Base-by-base conservation (phyloP, 2,113 vertebrate genomes). In the Podarcis muralis region DNA sequence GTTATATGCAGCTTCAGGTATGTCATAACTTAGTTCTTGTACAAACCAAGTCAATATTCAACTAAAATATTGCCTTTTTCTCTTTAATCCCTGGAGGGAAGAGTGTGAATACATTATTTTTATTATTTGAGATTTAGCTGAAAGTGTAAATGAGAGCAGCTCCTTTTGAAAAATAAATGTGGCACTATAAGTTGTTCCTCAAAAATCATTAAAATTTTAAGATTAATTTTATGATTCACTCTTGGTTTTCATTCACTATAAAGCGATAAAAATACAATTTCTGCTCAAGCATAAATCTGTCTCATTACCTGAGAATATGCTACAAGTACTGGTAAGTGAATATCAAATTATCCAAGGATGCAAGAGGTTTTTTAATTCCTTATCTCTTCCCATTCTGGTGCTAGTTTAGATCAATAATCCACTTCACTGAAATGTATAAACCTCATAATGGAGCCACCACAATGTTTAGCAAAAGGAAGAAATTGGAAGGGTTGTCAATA, bases 191-290 rank as follows among this genome's bases (percentile, higher is more conserved):
- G 86, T 84, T 83, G 1, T 78, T 76, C 16, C 6, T 68, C 13
- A 37, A 48, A 88, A 91, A 90, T 27, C 0, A 22, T 85, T 90
- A 16, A 0, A 68, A 2, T 88, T 90, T 90, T 59, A 86, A 16
- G 32, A 80, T 71, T 88, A 3, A 20, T 62, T 6, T 15, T 53
- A 22, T 69, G 1, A 57, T 84, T 87, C 87, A 13, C 48, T 59
- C 4, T 88, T 83, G 81, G 71, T 0, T 0, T 85, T 85, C 37
- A 83, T 6, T 72, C 23, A 3, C 8, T 0, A 48, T 23, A 25
- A 92, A 89, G 25, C 40, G 13, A 71, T 84, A 84, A 77, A 83
- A 76, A 35, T 76, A n/a, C 11, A 76, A 3, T 1, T 77, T 77
- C 18, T 84, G 20, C 48, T 79, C 35, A 88, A 59, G 65, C 37